Evolutionary conservation across 2,797 vertebrate species (phyloP), one percentile per base, ranked within the genome.

Genomic region (Pempheris klunzingeri): DNA sequence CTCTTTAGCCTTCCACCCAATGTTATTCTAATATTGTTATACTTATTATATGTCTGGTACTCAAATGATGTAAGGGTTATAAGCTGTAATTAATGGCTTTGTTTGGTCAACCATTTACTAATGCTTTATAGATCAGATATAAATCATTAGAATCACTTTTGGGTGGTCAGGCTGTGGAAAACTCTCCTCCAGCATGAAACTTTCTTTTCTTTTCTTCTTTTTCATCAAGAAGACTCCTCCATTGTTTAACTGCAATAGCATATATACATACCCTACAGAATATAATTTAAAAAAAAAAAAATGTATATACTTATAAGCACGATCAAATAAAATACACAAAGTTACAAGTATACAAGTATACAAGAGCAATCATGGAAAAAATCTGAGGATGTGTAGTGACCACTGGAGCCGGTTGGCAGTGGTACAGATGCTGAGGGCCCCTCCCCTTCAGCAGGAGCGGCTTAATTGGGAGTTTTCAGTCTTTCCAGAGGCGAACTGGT

Each of bases 381-480:
- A 47, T 30, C 1, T 59, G 15, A 77, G 52, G 0, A 60, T 24
- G 38, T 57, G 34, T 3, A 30, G 39, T 41, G 34, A 30, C 41
- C 34, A 32, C 1, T 20, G 4, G 17, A n/a, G 2, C 54, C 22
- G 69, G 41, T 57, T 78, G 85, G 81, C 74, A 59, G 63, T 20
- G 14, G 39, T 26, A 30, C 81, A 86, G 88, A 90, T 83, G 90
- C 82, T 62, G 83, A 70, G 81, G 80, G 76, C 79, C 86, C 85
- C 87, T 86, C 88, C 83, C 85, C 80, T 82, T 55, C 63, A 54
- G 78, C 63, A 46, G 59, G 57, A 71, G 72, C 36, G 26, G 72
- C 63, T 38, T 46, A 87, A 83, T 75, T 86, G 65, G 67, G 78
- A 90, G 85, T 59, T 80, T 78, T 82, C 79, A 63, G 77, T 91